These are phyloP conservation scores for Pholis gunnellus DNA, from an alignment of 2,113 vertebrate genomes.

Conservation along the genomic window DNA sequence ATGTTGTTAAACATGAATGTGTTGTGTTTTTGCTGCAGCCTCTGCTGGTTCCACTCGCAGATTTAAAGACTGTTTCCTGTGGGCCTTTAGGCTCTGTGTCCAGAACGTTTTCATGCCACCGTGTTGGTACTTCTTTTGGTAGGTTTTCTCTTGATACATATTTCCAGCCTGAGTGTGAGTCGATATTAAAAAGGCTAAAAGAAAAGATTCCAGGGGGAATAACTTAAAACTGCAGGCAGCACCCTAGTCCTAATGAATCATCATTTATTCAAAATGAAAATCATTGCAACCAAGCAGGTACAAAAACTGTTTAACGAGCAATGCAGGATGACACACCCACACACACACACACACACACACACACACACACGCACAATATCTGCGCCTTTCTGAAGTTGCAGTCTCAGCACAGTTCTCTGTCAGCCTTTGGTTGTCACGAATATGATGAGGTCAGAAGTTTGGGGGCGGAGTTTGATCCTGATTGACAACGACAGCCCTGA, in stretches of 20 bases:
- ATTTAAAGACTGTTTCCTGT: background rate
- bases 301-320: background rate
- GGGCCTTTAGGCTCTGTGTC: background rate
- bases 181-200: background rate
- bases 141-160: background rate
- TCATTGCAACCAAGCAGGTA: background rate
- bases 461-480: conserved; percentile 79
- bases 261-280: background rate
- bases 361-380: conserved; percentile 9
- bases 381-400: conserved; percentile 60
- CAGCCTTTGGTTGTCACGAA: conserved; percentile 72
- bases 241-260: background rate
- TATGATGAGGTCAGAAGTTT: conserved; percentile 80
- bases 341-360: conserved; percentile 3
- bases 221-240: too few species aligned
- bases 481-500: conserved; percentile 80
- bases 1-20: background rate
- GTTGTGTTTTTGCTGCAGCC: background rate
- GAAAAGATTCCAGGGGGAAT: background rate
- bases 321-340: background rate
- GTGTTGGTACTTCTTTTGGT: background rate
- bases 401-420: conserved; percentile 79
- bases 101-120: background rate
- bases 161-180: background rate
- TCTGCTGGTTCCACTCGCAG: background rate